Evolutionary conservation across 2,113 vertebrate species (phyloP), one percentile per base, ranked within the genome.

Genomic region (Sinosuthora webbiana): DNA sequence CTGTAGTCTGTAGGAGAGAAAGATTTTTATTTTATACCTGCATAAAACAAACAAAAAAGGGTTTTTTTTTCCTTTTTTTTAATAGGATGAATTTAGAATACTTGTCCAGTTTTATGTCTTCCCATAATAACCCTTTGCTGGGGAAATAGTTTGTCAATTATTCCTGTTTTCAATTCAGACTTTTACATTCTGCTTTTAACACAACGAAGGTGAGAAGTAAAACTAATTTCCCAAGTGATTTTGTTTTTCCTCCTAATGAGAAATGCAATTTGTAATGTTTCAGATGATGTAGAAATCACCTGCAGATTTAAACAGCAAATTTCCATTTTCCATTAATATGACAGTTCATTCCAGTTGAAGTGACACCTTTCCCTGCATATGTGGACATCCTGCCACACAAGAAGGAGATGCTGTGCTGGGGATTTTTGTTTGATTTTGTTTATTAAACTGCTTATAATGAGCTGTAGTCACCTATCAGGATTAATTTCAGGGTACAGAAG

Each of bases 201-300:
- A 83, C 55, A 79, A 93, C 53, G 74, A 82, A 90, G 64, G 82
- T 95, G 90, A 96, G 90, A 94, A 91, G 44, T 83, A 88, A 92
- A 88, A 77, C 56, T 93, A 88, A 93, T 96, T 96, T 96, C 92
- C 93, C 87, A 70, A 67, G 55, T 83, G 91, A 67, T 93, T 94
- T 95, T 94, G 57, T 39, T 83, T 95, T 80, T 73, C 79, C 76
- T 89, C 20, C 18, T 90, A 91, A 96, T 44, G 55, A 85, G 64
- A 88, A 88, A 88, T 67, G 50, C 52, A 70, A 81, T 92, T 83
- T 92, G 56, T 80, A 89, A 45, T 59, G 21, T 93, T 95, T 95
- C 63, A 81, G 59, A 49, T 77, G 24, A 77, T 83, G 44, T 63
- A 68, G 68, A 93, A 90, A 92, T 88, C 67, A 80, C 41, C 53